Base-by-base conservation (phyloP, 2,113 vertebrate species). In the Varanus komodoensis region DNA sequence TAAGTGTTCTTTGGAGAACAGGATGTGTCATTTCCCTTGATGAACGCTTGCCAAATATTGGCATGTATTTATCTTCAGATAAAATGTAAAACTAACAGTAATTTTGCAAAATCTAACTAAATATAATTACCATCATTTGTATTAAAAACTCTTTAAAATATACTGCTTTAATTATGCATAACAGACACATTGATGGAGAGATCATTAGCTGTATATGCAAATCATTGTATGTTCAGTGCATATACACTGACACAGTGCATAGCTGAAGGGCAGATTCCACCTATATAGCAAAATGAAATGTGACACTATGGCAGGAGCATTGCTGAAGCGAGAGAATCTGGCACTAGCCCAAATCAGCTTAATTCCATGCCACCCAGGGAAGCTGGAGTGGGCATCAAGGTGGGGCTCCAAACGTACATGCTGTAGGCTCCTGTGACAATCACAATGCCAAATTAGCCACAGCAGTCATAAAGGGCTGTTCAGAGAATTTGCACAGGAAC, bases 151-250 rank as follows among this genome's bases (percentile, higher is more conserved):
- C 57, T 44, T 64, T 17, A 89, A 88, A 84, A 84, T 77, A 89
- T 52, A 89, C 71, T 67, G 81, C 11, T 89, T 89, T 89, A 84
- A 84, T 89, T 89, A 89, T 84, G 84, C 61, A 84, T 84, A 84
- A 52, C 80, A 89, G 38, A 64, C 52, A 83, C 71, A 77, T n/a
- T 89, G 81, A 89, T 84, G 69, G 57, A 57, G 54, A 84, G 88
- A 89, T 89, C 84, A 89, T 84, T 89, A 84, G 88, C 38, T 83
- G 81, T 89, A 25, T 89, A 89, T 84, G 88, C 81, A 89, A 84
- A 89, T 84, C 6, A 8, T 34, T 50, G 19, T 71, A 77, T 84
- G 19, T 67, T 25, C 67, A 81, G 57, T 67, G 71, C 54, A n/a
- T 84, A 84, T 67, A 52, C 81, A 82, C 50, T 15, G 48, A 64